Base-by-base conservation (phyloP, 2,888 invertebrate genomes). In the Rhingia campestris region DNA sequence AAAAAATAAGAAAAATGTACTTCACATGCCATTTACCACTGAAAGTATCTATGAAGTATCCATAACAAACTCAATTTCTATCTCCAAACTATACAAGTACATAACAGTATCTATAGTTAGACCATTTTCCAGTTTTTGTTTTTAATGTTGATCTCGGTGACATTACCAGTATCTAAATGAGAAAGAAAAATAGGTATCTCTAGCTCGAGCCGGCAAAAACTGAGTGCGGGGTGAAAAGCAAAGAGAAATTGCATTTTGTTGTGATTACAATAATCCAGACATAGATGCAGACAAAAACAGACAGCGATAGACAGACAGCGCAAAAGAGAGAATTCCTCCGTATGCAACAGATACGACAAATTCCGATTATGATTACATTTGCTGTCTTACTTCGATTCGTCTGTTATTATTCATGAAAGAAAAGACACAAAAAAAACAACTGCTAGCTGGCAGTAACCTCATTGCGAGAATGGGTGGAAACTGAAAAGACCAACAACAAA, bases 291-390 rank as follows among this genome's bases (percentile, higher is more conserved):
- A 79, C 73, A 73, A 53, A n/a, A 33, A 66, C 47, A 49, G 61
- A 37, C n/a, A 22, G 45, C 22, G 7, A 4, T 5, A 33, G 32
- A 66, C 45, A 35, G 37, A 64, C 32, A 47, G 51, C 49, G 45
- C 37, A 49, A 51, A n/a, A 14, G 49, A 51, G 37, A 53, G 30
- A 45, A 51, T 41, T 49, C 45, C 58, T 41, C 53, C 53, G 32
- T 41, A 54, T 81, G 70, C 81, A 81, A 77, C 72, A 72, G 41
- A 75, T 77, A 72, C 64, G 77, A 73, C 64, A 72, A 81, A 81
- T 76, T 81, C 53, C 53, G 66, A 81, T 76, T 73, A 67, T 72
- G 67, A 67, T 77, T 80, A 66, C 66, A 45, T 59, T 61, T 67
- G 54, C 58, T 49, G 45, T 75, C 49, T 39, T 59, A 14, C 32